Evolutionary conservation across 2,888 invertebrate genomes (phyloP).

Genomic region (Podotricha telesiphe): DNA sequence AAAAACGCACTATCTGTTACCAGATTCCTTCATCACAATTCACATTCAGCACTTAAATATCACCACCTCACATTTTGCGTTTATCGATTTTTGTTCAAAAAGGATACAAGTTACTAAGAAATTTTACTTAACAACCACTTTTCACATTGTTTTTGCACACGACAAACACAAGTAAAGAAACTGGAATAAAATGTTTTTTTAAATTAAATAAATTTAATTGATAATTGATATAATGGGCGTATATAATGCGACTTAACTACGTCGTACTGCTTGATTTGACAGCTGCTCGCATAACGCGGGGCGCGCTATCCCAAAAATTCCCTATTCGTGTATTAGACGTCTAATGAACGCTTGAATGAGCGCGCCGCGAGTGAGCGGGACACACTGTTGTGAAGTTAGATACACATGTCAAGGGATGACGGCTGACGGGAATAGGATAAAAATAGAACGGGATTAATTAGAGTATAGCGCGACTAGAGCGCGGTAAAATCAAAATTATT

Average conservation of each 20-base stretch:
- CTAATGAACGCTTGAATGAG: conserved; percentile 70
- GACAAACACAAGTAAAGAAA: conserved; percentile 83
- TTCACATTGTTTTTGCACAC: conserved; percentile 83
- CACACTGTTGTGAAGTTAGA: conserved; percentile 63
- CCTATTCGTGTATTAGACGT: conserved; percentile 73
- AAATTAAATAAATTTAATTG: conserved; percentile 43
- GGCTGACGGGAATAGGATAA: conserved; percentile 70
- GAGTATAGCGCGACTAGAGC: conserved; percentile 63
- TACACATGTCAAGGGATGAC: conserved; percentile 61
- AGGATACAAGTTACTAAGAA: conserved; percentile 81
- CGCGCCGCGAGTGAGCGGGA: conserved; percentile 59
- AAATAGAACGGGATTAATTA: conserved; percentile 76
- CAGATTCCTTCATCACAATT: conserved; percentile 75
- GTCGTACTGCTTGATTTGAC: conserved; percentile 78
- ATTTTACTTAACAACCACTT: conserved; percentile 82
- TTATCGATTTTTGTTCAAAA: conserved; percentile 70
- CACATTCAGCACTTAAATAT: conserved; percentile 62
- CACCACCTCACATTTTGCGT: conserved; percentile 76
- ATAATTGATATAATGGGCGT: conserved; percentile 6
- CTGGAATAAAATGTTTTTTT: conserved; percentile 58
- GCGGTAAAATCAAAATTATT: conserved; percentile 39
- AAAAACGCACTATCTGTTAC: conserved; percentile 66
- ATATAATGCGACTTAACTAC: conserved; percentile 42
- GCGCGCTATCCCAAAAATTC: conserved; percentile 74
- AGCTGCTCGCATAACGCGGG: conserved; percentile 68